A percentile compares a stretch with the other conserved stretches of the same genome.
phyloP scores from a whole-genome alignment of 2,797 vertebrate genomes.

The Aphelocoma californica region DNA sequence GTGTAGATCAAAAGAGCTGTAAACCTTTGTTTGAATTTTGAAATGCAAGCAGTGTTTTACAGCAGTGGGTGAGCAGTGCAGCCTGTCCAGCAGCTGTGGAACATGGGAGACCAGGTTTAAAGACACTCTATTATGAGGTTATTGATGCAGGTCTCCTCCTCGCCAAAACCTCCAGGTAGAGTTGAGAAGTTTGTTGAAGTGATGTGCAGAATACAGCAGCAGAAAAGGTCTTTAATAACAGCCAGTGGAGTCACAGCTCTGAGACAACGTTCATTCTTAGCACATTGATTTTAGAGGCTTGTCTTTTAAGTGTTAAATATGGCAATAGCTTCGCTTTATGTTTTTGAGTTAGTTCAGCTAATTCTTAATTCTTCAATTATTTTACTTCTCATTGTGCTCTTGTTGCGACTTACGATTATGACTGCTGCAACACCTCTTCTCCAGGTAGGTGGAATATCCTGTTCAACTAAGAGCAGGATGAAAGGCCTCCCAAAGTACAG shows the following conservation, averaged over 20 bases:
- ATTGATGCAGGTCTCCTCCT: background rate
- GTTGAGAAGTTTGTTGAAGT: background rate
- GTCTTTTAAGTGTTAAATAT: background rate
- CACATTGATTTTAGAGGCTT: background rate
- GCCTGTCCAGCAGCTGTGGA: background rate
- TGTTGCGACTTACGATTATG: accelerated
- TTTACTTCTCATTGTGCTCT: background rate
- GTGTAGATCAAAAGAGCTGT: background rate
- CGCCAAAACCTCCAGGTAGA: background rate
- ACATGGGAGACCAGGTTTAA: background rate
- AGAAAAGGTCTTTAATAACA: background rate
- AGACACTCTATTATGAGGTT: background rate
- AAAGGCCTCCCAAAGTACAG: background rate
- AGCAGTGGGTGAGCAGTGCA: background rate
- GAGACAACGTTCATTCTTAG: background rate
- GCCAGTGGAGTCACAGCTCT: background rate
- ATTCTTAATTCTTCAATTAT: background rate
- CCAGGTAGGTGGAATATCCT: background rate
- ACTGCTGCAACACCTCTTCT: background rate
- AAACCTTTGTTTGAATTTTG: background rate
- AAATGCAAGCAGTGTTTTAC: background rate
- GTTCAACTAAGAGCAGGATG: background rate
- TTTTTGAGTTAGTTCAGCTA: background rate
- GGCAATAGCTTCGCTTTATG: background rate
- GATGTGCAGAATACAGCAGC: accelerated